Base-by-base conservation (phyloP, 2,888 invertebrate species). In the Parasteatoda lunata region DNA sequence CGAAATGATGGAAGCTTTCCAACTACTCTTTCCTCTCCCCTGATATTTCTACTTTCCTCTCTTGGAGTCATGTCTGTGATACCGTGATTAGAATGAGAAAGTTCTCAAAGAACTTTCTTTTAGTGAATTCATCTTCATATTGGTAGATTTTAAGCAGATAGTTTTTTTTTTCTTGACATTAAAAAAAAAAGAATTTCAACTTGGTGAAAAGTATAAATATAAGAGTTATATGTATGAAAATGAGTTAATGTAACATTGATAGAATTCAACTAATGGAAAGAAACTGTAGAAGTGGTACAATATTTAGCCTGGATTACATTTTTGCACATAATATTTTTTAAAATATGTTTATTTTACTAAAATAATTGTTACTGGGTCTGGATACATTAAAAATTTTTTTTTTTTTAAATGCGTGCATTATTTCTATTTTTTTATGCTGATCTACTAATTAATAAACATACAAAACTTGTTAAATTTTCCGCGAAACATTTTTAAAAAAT, bases 1-100 rank as follows among this genome's bases (percentile, higher is more conserved):
- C 84, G 69, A 82, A 84, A 84, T 73, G 77, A 78, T 84, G 84
- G 78, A 84, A 84, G 84, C 78, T 78, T 84, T 84, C 73, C 78
- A 79, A 69, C 78, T 69, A 47, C 30, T 59, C 66, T 69, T 51
- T 15, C n/a, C 47, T 70, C 15, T 15, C 59, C 71, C 49, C 30
- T n/a, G 68, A 68, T 49, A 64, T 69, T 68, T 51, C 82, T 70
- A 70, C 76, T 69, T 69, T 45, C 45, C 69, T 48, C 45, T 69
- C 13, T 47, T 47, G 30, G 30, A 30, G 30, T 13, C 69, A 48
- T 69, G 48, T 64, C 75, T 75, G 64, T 47, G 30, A 47, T 48
- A n/a, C 47, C 64, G 13, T 84, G 73, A 84, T 84, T 84, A 84
- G 78, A 49, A 73, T 75, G 78, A 84, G 73, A 73, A 77, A 77